Conservation (phyloP, 2,113 vertebrate genomes). For the Varanus komodoensis region DNA sequence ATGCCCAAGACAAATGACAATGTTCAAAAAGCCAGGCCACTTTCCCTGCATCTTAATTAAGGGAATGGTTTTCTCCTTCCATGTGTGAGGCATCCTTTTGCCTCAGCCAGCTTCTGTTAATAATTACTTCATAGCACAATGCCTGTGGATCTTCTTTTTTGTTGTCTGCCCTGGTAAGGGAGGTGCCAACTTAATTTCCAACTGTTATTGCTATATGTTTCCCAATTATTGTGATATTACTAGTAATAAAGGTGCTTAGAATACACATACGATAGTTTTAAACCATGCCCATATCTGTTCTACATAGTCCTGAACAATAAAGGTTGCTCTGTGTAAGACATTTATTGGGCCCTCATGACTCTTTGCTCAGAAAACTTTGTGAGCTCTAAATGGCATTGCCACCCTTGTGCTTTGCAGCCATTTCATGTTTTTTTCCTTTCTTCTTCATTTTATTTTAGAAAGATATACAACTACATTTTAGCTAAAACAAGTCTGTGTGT, state of each 20-base stretch:
- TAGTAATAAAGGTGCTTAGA: slow-evolving; percentile 38
- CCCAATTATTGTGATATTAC: neutral
- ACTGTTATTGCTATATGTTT: neutral
- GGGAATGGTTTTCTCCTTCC: neutral
- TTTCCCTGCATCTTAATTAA: neutral
- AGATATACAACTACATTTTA: too few relatives aligned
- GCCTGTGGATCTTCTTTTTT: neutral
- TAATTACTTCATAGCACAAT: slow-evolving; percentile 40
- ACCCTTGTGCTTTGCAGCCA: too few relatives aligned
- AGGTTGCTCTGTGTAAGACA: neutral
- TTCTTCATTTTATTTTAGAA: too few relatives aligned
- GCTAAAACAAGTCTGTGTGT: too few relatives aligned
- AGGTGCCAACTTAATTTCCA: neutral
- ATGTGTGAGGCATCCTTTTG: neutral
- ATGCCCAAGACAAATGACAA: neutral
- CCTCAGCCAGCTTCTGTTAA: slow-evolving; percentile 5
- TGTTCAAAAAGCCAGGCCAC: neutral
- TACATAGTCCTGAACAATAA: neutral
- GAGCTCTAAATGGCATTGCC: too few relatives aligned
- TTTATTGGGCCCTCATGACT: too few relatives aligned
- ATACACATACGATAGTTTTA: neutral
- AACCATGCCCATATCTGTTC: neutral
- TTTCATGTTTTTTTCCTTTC: too few relatives aligned
- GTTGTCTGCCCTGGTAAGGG: neutral
- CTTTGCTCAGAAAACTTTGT: too few relatives aligned